A percentile compares a stretch with the other conserved stretches of the same genome.
Evolutionary conservation across 2,113 vertebrate species (phyloP).

Genomic region (Fukomys damarensis): DNA sequence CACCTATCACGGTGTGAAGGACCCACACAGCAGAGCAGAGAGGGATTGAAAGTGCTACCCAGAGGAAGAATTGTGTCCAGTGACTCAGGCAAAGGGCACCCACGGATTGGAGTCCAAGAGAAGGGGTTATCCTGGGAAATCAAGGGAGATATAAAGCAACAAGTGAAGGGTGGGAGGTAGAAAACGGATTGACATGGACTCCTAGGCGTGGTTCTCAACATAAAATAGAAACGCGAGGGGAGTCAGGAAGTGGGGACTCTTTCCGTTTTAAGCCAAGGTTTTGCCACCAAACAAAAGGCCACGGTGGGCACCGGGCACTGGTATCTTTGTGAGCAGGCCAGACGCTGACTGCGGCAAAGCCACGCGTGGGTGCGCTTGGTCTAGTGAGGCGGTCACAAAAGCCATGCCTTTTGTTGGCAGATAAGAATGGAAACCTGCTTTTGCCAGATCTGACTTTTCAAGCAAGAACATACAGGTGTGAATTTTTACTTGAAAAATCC

Average conservation of each 20-base stretch:
- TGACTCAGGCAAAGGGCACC: background rate
- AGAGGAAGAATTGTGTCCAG: background rate
- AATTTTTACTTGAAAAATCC: background rate
- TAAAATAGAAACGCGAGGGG: background rate
- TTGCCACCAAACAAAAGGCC: background rate
- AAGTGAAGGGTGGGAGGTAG: background rate
- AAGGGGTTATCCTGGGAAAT: background rate
- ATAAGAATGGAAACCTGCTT: background rate
- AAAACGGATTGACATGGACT: fast-evolving
- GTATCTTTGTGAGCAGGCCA: too few relatives aligned
- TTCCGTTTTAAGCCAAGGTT: background rate
- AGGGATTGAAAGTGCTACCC: fast-evolving
- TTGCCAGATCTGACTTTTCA: background rate
- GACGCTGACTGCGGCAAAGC: background rate
- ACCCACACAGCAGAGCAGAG: background rate
- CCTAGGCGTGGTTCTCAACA: background rate
- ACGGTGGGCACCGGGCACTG: too few relatives aligned
- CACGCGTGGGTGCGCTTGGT: background rate
- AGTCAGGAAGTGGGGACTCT: fast-evolving
- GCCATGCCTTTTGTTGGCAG: background rate
- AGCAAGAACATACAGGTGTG: background rate
- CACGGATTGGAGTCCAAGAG: background rate
- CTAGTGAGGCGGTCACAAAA: background rate
- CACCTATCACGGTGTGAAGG: background rate
- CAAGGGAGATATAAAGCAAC: background rate